These are phyloP conservation scores for Apotomis capreana DNA, from an alignment of 2,888 invertebrate species.

Conservation along the genomic window DNA sequence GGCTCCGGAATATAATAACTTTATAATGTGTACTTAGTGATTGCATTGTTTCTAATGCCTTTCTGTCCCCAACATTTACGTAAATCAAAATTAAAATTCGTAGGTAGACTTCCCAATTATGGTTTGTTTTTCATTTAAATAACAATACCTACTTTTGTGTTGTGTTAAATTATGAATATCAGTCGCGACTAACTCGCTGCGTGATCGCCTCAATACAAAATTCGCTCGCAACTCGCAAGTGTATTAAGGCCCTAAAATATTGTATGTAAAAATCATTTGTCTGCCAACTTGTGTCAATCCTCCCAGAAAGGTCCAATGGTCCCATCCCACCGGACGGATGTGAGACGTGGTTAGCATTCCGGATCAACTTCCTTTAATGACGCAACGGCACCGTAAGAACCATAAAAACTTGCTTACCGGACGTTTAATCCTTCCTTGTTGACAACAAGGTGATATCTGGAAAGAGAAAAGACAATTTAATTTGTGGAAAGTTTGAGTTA, in stretches of 20 bases:
- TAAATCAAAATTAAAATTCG: too few species aligned
- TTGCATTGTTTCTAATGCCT: not conserved
- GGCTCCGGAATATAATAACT: not conserved
- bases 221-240: too few species aligned
- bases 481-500: not conserved
- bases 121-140: too few species aligned
- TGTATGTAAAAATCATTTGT: not conserved
- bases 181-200: too few species aligned
- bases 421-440: constrained; percentile 54
- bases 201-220: too few species aligned
- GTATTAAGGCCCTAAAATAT: too few species aligned
- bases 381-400: constrained; percentile 34
- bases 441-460: constrained; percentile 54
- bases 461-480: constrained; percentile 43
- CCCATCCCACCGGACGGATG: constrained; percentile 53
- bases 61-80: not conserved
- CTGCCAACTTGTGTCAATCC: not conserved
- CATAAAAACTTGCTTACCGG: constrained; percentile 54
- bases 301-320: not conserved
- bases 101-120: too few species aligned
- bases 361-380: constrained; percentile 40
- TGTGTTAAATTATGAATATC: too few species aligned
- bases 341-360: constrained; percentile 56
- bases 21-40: not conserved
- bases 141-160: too few species aligned